Conservation (phyloP, 1,140 invertebrate species). For the Drosophila obscura region DNA sequence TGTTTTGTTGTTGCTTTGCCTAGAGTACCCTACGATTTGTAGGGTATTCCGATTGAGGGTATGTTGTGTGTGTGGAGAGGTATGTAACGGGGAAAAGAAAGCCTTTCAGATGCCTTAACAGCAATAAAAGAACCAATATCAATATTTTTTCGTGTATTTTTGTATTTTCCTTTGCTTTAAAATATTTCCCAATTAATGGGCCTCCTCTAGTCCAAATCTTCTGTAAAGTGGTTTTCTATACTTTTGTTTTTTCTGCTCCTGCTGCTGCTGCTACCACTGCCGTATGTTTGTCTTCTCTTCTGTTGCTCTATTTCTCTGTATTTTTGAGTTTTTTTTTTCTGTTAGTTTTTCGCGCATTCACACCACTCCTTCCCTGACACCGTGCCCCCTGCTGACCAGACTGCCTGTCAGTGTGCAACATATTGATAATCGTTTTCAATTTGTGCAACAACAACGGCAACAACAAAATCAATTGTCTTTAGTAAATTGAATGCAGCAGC, state of each 20-base stretch:
- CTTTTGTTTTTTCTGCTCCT: conserved; percentile 42
- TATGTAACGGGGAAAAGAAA: no score
- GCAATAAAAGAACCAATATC: no score
- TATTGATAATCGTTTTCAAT: conserved; percentile 80
- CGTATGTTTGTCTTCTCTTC: no score
- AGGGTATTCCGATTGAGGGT: no score
- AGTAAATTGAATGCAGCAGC: conserved; percentile 68
- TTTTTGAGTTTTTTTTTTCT: conserved; percentile 49
- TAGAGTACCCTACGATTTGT: not conserved
- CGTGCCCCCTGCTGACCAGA: not conserved
- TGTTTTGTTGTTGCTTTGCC: conserved; percentile 46
- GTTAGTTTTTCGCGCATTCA: conserved; percentile 72
- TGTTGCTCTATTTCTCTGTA: no score
- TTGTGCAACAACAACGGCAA: conserved; percentile 34
- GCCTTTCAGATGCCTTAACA: no score
- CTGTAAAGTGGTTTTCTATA: conserved; percentile 7
- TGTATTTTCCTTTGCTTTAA: no score
- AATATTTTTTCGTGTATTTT: no score
- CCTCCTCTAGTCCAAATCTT: conserved; percentile 8
- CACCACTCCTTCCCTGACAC: not conserved
- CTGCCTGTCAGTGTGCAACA: conserved; percentile 57
- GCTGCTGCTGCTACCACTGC: conserved; percentile 18
- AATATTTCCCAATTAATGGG: no score
- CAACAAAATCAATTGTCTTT: conserved; percentile 70
- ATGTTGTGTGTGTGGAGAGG: no score